phyloP scores from a whole-genome alignment of 2,888 invertebrate species.

The Anarsia innoxiella region DNA sequence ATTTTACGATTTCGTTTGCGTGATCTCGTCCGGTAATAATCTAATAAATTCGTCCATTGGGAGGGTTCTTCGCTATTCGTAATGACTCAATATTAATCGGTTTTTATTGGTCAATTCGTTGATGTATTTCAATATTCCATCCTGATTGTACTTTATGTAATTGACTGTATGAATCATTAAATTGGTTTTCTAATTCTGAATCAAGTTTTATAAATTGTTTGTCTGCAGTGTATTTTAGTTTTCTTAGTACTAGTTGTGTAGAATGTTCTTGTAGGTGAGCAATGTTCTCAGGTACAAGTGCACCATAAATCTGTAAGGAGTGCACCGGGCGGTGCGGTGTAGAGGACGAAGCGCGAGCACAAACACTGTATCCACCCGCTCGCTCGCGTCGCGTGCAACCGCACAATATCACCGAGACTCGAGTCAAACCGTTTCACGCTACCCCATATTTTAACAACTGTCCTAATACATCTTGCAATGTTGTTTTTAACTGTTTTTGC shows the following conservation, averaged over 20 bases:
- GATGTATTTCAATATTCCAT: conserved; percentile 19
- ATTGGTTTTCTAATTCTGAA: too few relatives aligned
- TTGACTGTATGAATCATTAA: conserved; percentile 1
- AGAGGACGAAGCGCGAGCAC: conserved; percentile 1
- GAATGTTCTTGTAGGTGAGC: conserved; percentile 5
- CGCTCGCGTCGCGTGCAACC: conserved; percentile 60
- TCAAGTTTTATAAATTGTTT: too few relatives aligned
- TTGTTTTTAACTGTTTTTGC: conserved; percentile 73
- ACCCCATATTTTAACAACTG: conserved; percentile 76
- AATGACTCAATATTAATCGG: conserved; percentile 59
- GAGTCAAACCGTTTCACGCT: conserved; percentile 58
- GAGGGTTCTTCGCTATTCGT: conserved; percentile 37
- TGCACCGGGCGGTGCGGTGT: conserved; percentile 2
- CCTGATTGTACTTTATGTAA: conserved; percentile 4
- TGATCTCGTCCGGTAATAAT: conserved; percentile 70
- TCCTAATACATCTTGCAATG: conserved; percentile 76
- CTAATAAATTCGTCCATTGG: conserved; percentile 66
- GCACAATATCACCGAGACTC: conserved; percentile 47
- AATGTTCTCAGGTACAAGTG: conserved; percentile 1
- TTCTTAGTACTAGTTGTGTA: too few relatives aligned
- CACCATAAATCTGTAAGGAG: conserved; percentile 6
- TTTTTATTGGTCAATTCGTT: conserved; percentile 43
- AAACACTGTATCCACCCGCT: conserved; percentile 14
- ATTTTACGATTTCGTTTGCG: conserved; percentile 73
- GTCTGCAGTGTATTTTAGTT: too few relatives aligned